Base-by-base conservation (phyloP, 2,888 invertebrate genomes). In the Lydus trimaculatus region DNA sequence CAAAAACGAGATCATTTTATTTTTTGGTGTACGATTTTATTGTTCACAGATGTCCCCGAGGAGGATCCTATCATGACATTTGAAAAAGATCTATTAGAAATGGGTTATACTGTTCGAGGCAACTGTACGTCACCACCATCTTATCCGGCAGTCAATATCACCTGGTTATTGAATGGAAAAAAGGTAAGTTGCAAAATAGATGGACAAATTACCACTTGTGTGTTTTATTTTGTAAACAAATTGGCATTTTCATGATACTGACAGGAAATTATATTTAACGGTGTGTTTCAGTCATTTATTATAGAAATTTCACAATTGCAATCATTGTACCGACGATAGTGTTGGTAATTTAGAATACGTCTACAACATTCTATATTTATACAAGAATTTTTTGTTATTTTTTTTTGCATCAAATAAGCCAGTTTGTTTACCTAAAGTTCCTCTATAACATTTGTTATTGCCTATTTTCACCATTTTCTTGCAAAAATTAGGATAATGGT, bases 111-210 rank as follows among this genome's bases (percentile, higher is more conserved):
- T 15, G 86, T 92, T 72, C 88, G 89, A 67, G 92, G 90, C 58
- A 91, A 91, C 70, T 92, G 92, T 79, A 90, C 90, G 9, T 88
- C 91, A 25, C 91, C 92, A 17, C 88, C 89, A 17, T 89, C 91
- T 63, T 89, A 89, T 84, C 92, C 92, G 28, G 87, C 91, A 15
- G 90, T 90, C 63, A 92, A 92, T 83, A 87, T 92, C 77, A 92
- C 92, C 61, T 92, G 91, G 87, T 89, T 89, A 73, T 87, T 92
- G 64, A 92, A 92, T 81, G 91, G 90, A 68, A 87, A 85, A 80
- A 90, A 86, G 88, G 91, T 87, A 78, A 79, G 80, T 69, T 58
- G n/a, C n/a, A 31, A 56, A 63, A 56, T 31, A 48, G 31, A 52
- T 63, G 56, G n/a, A n/a, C n/a, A n/a, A n/a, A n/a, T n/a, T n/a